Evolutionary conservation across 2,888 invertebrate genomes (phyloP).

Genomic region (Nephrotoma guestfalica): DNA sequence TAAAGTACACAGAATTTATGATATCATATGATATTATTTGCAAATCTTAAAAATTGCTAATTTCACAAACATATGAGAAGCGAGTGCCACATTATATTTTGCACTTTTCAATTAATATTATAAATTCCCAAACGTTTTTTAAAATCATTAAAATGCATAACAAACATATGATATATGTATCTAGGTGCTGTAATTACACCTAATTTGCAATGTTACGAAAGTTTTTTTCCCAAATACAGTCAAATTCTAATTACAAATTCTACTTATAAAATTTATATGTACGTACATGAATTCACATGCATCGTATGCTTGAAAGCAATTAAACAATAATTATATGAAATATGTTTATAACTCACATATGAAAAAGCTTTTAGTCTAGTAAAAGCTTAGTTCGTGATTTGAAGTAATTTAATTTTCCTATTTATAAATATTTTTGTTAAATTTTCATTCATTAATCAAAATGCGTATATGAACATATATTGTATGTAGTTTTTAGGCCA

Average conservation of each 20-base stretch:
- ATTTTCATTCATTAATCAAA: background rate
- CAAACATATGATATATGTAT: background rate
- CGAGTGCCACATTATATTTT: too few species aligned
- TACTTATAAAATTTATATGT: background rate
- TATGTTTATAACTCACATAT: background rate
- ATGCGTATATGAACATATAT: background rate
- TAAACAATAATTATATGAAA: background rate
- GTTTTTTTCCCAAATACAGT: background rate
- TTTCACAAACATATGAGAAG: too few species aligned
- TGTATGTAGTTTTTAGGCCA: background rate
- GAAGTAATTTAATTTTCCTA: background rate
- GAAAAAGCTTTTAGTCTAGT: background rate
- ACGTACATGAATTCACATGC: background rate
- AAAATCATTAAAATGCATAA: background rate
- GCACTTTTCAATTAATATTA: too few species aligned
- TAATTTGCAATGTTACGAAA: background rate
- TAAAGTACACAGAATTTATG: too few species aligned
- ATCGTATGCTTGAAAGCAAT: background rate
- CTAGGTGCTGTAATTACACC: background rate
- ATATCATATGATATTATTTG: too few species aligned
- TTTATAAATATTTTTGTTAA: background rate
- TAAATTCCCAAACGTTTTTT: background rate
- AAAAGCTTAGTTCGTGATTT: background rate
- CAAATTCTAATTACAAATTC: background rate
- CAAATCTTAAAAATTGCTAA: too few species aligned